These are phyloP conservation scores for Micrasema minimum DNA, from an alignment of 1,140 invertebrate genomes.

Conservation along the genomic window DNA sequence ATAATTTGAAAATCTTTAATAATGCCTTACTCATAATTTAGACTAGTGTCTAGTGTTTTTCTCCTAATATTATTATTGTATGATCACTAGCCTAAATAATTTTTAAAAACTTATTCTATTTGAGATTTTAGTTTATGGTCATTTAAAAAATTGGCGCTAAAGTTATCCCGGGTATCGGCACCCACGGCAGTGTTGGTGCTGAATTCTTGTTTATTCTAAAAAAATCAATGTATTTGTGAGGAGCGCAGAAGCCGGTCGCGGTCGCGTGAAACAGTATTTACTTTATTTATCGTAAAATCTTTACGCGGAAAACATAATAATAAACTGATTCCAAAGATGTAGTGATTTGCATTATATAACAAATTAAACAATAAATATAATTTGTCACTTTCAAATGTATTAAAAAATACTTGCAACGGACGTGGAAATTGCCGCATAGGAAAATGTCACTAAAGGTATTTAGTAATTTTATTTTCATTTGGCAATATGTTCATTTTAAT, in stretches of 20 bases:
- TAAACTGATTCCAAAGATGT: no score
- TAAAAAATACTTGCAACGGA: not conserved
- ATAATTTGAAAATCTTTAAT: no score
- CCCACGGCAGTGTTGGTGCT: not conserved
- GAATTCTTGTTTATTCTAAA: constrained; percentile 18
- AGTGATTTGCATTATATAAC: no score
- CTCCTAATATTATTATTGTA: no score
- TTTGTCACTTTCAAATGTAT: no score
- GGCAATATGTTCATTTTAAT: not conserved
- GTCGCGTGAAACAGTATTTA: not conserved
- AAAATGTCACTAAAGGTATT: constrained; percentile 52
- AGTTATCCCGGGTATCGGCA: not conserved
- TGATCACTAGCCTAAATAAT: no score
- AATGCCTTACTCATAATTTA: no score
- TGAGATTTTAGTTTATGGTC: constrained; percentile 32
- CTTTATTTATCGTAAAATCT: constrained; percentile 13
- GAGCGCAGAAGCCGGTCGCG: constrained; percentile 8
- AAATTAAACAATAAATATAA: no score
- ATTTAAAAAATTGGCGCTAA: constrained; percentile 31
- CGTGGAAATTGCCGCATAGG: not conserved
- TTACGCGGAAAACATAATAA: constrained; percentile 6
- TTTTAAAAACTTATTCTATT: no score
- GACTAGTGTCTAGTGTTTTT: no score
- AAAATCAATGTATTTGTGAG: constrained; percentile 19
- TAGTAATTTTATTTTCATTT: constrained; percentile 19